Base-by-base conservation (phyloP, 2,797 vertebrate species). In the Aselliscus stoliczkanus region DNA sequence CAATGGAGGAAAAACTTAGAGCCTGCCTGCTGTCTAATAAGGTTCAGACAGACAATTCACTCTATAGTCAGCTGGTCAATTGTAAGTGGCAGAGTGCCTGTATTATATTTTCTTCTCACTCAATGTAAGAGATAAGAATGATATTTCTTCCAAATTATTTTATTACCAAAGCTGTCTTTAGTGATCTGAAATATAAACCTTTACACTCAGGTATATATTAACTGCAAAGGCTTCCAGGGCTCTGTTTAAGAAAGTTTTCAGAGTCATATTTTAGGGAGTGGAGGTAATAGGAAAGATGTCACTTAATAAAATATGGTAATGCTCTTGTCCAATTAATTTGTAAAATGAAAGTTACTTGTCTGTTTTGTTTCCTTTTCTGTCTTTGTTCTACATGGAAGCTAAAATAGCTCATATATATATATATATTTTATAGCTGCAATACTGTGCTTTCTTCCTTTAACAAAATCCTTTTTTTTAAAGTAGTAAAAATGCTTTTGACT, bases 151-250 rank as follows among this genome's bases (percentile, higher is more conserved):
- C 34, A 60, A 83, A 82, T 93, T 54, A 93, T 82, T 58, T 76
- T 81, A 54, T 88, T 93, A 64, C 12, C 70, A 15, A 82, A 14
- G 7, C 39, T 76, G 1, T 60, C 14, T 69, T 81, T 37, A 72
- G 18, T 77, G 50, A 84, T 60, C 29, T 85, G n/a, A 97, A 83
- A 86, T 86, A n/a, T 17, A 90, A 90, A 70, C 12, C 34, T 90
- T 86, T 20, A 27, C 42, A 65, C 1, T 60, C 17, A 50, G 6
- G 9, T 70, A 95, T 75, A 52, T 69, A 47, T 72, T 76, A 86
- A 42, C 17, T 47, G 8, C 25, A 67, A 50, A 37, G 42, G 25
- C 15, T 94, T 85, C 5, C 47, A 34, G 10, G 64, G 7, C 54
- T 67, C 47, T 50, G 7, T 31, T 83, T 76, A 13, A 85, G 39